Conservation (phyloP, 92 coral and sea anemone species). For the Desmophyllum pertusum region DNA sequence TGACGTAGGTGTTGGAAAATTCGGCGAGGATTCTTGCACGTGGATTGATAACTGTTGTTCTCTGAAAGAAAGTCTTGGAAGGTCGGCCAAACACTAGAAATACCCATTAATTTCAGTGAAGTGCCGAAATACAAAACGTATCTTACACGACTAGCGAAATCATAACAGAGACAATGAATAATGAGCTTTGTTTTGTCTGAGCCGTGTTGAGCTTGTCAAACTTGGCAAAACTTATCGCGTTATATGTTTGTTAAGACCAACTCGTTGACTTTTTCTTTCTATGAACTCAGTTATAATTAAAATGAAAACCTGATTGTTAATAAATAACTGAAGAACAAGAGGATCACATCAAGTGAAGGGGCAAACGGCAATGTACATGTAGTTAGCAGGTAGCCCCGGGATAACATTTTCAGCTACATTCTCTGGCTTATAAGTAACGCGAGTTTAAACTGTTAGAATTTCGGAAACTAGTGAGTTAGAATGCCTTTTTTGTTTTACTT, state of each 20-base stretch:
- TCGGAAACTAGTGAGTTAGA: neutral
- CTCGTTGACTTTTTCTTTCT: neutral
- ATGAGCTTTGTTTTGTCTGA: slow-evolving; percentile 22
- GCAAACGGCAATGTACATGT: neutral
- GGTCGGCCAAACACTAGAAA: neutral
- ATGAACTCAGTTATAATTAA: neutral
- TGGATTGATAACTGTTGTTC: too few relatives aligned
- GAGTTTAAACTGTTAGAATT: neutral
- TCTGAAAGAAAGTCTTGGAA: neutral
- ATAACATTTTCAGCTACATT: neutral
- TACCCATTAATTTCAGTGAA: neutral
- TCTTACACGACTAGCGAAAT: neutral
- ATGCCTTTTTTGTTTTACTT: neutral
- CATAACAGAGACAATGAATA: neutral
- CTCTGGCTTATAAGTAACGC: neutral
- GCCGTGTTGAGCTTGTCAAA: slow-evolving; percentile 2
- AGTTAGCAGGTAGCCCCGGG: neutral
- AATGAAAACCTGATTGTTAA: neutral
- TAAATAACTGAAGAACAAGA: neutral
- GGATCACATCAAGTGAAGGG: neutral
- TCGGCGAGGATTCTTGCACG: too few relatives aligned
- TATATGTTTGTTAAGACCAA: neutral
- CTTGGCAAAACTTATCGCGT: too few relatives aligned
- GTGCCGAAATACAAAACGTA: neutral
- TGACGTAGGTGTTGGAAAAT: neutral